phyloP scores from a whole-genome alignment of 2,113 vertebrate species.

The Motacilla tschutschensis region DNA sequence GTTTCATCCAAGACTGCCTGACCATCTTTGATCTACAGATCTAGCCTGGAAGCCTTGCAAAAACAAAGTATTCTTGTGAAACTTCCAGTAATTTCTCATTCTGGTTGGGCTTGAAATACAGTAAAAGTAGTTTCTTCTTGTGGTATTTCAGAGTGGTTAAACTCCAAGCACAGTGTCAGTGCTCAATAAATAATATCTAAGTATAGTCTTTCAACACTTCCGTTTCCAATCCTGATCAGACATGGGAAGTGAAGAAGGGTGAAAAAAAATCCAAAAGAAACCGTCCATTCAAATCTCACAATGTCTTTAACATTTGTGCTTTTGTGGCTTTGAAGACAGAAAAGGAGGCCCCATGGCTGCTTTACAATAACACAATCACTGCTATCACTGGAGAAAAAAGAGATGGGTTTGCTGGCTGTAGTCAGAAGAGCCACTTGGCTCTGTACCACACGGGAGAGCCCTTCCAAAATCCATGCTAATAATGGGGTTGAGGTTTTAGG shows the following conservation, averaged over 20 bases:
- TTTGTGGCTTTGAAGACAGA: conserved; percentile 1
- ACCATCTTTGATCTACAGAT: conserved; percentile 30
- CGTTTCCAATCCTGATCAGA: not conserved
- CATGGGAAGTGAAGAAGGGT: not conserved
- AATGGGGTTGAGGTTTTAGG: not conserved
- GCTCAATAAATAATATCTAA: conserved; percentile 35
- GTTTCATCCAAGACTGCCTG: conserved; percentile 5
- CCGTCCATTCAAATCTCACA: not conserved
- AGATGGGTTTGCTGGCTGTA: not conserved
- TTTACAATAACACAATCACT: not conserved
- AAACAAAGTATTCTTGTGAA: conserved; percentile 39
- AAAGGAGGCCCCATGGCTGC: not conserved
- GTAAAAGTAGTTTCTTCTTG: conserved; percentile 13
- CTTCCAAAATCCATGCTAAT: not conserved
- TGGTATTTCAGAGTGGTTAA: conserved; percentile 28
- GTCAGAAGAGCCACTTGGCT: not conserved
- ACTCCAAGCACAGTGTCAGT: conserved; percentile 2
- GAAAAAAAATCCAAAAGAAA: not conserved
- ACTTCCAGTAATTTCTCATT: conserved; percentile 42
- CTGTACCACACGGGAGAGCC: not conserved
- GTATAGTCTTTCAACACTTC: conserved; percentile 32
- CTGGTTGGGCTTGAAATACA: not conserved
- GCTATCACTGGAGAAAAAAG: not conserved
- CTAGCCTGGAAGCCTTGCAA: conserved; percentile 16
- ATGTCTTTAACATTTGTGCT: conserved; percentile 2